Evolutionary conservation across 2,888 invertebrate genomes (phyloP).

Genomic region (Holacanthella duospinosa): DNA sequence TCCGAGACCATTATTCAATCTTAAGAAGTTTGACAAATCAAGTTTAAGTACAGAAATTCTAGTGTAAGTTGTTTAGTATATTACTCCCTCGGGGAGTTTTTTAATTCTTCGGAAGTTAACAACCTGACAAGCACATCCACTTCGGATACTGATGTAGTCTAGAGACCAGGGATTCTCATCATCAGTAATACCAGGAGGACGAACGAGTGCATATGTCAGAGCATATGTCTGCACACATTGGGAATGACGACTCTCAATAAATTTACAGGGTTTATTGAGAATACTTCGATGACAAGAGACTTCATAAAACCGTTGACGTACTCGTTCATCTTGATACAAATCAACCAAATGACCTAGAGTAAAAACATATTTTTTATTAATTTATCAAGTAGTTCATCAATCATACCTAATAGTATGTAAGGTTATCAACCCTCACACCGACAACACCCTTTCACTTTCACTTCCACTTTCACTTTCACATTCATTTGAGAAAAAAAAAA

Average conservation of each 20-base stretch:
- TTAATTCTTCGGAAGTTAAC: constrained; percentile 10
- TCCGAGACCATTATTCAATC: no score
- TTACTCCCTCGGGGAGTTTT: no score
- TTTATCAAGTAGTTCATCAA: no score
- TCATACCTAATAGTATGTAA: no score
- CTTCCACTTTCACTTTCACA: no score
- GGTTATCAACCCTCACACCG: no score
- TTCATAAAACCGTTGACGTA: constrained; percentile 32
- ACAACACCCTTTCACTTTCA: no score
- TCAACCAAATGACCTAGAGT: constrained; percentile 31
- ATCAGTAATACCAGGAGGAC: constrained; percentile 8
- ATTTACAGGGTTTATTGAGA: constrained; percentile 28
- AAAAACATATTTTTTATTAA: no score
- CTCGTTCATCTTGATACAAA: constrained; percentile 29
- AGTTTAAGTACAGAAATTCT: no score
- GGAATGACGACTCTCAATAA: constrained; percentile 23
- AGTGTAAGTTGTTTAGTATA: no score
- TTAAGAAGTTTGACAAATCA: no score
- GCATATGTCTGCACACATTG: constrained; percentile 31
- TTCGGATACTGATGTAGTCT: constrained; percentile 32
- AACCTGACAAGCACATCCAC: constrained; percentile 34
- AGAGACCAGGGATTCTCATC: constrained; percentile 25
- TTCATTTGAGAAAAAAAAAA: no score
- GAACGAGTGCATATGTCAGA: constrained; percentile 32
- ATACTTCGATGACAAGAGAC: constrained; percentile 26